Percentiles rank a stretch among this genome's conserved stretches.
Conservation (phyloP, 2,888 invertebrate species). For the Thymelicus lineola region DNA sequence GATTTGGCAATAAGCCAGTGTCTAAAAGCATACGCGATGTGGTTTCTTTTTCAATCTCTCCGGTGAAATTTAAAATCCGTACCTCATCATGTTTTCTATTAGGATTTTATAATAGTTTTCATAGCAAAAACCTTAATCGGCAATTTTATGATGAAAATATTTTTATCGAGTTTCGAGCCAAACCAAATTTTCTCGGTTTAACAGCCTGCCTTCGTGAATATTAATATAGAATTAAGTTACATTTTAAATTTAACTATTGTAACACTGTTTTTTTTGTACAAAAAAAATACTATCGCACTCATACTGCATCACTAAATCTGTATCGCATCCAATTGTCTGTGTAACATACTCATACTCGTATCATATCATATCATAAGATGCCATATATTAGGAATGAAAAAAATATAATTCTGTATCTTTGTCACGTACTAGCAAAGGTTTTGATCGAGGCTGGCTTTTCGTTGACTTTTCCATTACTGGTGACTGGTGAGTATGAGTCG, state of each 20-base stretch:
- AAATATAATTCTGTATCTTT: no score
- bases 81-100: conserved; percentile 37
- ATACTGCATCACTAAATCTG: no score
- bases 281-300: no score
- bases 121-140: conserved; percentile 25
- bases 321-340: no score
- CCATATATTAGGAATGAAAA: background rate
- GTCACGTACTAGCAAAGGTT: no score
- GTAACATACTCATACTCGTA: no score
- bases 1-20: conserved; percentile 32
- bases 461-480: no score
- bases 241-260: background rate
- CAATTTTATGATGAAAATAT: conserved; percentile 30
- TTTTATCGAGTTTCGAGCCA: conserved; percentile 25
- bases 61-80: conserved; percentile 30
- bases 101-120: conserved; percentile 31
- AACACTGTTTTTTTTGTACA: background rate
- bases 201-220: background rate
- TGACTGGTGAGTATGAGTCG: no score
- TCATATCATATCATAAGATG: background rate
- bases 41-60: conserved; percentile 33
- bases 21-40: conserved; percentile 29
- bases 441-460: no score
- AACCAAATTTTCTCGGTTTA: conserved; percentile 23
- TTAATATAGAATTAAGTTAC: conserved; percentile 11